Base-by-base conservation (phyloP, 2,113 vertebrate genomes). In the Apodemus speciosus region DNA sequence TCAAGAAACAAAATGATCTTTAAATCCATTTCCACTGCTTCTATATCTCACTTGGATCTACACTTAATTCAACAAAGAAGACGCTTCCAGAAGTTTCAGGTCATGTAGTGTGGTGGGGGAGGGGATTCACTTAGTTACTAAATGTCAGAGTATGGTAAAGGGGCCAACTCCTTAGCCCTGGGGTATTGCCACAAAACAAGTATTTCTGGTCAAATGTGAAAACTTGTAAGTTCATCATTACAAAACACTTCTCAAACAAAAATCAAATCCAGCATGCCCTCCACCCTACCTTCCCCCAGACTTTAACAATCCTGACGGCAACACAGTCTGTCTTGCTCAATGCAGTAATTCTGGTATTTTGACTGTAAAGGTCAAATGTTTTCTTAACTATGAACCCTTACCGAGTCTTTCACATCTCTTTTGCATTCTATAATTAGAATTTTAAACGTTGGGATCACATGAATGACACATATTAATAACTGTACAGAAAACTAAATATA, bases 231-330 rank as follows among this genome's bases (percentile, higher is more conserved):
- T 21, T 21, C 71, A 14, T 62, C 79, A 88, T 87, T 76, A 66
- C 8, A n/a, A 95, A 94, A 95, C 32, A 91, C 40, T 94, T 94
- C 85, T 95, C 64, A 79, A 85, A 94, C 15, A 62, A 95, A 90
- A 90, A 96, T 53, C n/a, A 92, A 90, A 84, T 14, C 53, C 60
- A 86, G 49, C 20, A 38, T 73, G 64, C 81, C 43, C 64, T 88
- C 62, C 64, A 25, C 49, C 16, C 56, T 49, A 13, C 18, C 43
- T 16, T 69, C 32, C 66, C 60, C n/a, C 6, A 71, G 89, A 91
- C 40, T 30, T 10, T 4, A 91, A 77, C 60, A 60, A n/a, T 72
- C 94, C n/a, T 73, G 51, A 88, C 84, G 18, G 58, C 43, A 87
- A 43, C 40, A 85, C 23, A 91, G 68, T 27, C 8, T 66, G 15